Evolutionary conservation across 92 coral and sea anemone species (phyloP).

Genomic region (Hydrozoanthus gracilis): DNA sequence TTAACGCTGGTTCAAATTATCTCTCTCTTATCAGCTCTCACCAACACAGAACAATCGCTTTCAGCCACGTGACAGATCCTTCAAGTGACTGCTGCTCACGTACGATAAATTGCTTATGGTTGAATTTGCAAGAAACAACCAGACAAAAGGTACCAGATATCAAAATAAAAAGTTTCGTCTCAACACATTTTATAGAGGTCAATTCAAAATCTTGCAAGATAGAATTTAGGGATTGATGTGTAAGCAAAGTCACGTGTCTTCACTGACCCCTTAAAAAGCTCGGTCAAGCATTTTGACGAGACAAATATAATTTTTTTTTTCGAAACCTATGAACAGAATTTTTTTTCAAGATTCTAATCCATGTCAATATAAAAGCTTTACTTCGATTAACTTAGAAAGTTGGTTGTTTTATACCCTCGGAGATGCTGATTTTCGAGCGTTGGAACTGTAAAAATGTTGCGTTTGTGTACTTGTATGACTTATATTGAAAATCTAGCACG

Average conservation of each 20-base stretch:
- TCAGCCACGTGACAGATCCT: neutral
- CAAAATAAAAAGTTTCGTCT: neutral
- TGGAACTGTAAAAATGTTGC: no score
- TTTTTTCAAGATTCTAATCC: no score
- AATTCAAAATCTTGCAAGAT: neutral
- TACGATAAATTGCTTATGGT: neutral
- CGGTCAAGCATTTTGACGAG: neutral
- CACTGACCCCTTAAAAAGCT: neutral
- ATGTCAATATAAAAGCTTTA: neutral
- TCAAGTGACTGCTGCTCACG: neutral
- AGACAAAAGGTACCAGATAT: no score
- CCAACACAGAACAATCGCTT: neutral
- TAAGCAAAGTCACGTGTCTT: neutral
- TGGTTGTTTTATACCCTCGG: no score
- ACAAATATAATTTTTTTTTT: neutral
- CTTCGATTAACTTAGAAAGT: neutral
- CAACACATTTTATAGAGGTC: neutral
- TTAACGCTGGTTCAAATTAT: neutral
- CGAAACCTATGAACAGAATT: neutral
- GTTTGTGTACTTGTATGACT: no score
- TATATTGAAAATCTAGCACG: no score
- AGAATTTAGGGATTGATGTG: neutral
- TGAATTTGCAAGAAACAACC: neutral
- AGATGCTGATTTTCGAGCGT: no score
- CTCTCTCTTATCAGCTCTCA: slow-evolving; percentile 1